Base-by-base conservation (phyloP, 2,113 vertebrate species). In the Corapipo altera region DNA sequence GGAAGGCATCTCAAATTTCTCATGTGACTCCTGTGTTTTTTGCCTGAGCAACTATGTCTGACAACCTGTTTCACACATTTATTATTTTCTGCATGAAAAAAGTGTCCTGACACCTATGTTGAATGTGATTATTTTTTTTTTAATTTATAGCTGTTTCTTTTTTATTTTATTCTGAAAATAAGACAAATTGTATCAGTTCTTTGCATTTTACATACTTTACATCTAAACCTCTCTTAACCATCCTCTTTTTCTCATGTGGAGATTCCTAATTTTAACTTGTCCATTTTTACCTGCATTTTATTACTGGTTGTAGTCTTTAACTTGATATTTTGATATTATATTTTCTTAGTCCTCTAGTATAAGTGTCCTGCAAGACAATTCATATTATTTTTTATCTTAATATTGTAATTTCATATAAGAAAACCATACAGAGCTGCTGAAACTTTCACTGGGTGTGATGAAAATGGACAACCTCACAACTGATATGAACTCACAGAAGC, bases 1-100 rank as follows among this genome's bases (percentile, higher is more conserved):
- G 66, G 46, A 91, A 93, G 24, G 27, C 67, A 93, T 95, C 85
- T 96, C 55, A 86, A 91, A 92, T 96, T 96, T 92, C 94, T 97
- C 74, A 55, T 67, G 61, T 20, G n/a, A 89, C 81, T 80, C 67
- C 17, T 81, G 51, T 71, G 74, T 76, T 96, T 77, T 97, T 96
- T 84, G 54, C 90, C 83, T 96, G 83, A 95, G 77, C 65, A 88
- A 52, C 76, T 96, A 39, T 73, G 26, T n/a, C 73, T 94, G 89
- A 94, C 79, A 94, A 76, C 30, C 69, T 91, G 41, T 55, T 94
- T 91, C 81, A 77, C 71, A 94, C 57, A 96, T 95, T 97, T 96
- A 93, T 96, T 90, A 96, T 79, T 93, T 84, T 86, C 62, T 70
- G 26, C 58, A 76, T 71, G 57, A 66, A 95, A 91, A 92, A 94